Base-by-base conservation (phyloP, 2,797 vertebrate species). In the Eurystomus glaucurus region DNA sequence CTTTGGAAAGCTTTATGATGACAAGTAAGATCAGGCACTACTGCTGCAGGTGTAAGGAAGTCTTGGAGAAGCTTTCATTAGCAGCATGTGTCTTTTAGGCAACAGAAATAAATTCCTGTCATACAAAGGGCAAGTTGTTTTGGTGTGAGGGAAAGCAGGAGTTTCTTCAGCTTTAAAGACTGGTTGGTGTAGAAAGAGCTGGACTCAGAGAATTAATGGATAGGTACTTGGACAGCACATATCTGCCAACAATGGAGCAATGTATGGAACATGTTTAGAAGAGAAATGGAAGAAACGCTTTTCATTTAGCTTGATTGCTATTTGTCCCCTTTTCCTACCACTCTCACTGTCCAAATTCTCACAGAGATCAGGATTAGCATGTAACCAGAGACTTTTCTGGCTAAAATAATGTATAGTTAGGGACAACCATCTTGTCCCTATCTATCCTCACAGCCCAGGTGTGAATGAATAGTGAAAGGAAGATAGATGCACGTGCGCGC, bases 11-110 rank as follows among this genome's bases (percentile, higher is more conserved):
- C 16, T 62, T 33, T 76, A 6, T 14, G 19, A 11, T 28, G 23
- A 41, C 15, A 29, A 5, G 0, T n/a, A 58, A 75, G 39, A 51
- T 33, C 22, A 51, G 48, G 23, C 62, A 10, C 11, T 48, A 14
- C 19, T 10, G 9, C 52, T 88, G 60, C 23, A 55, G 45, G 13
- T 39, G 21, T 41, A 29, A 35, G 28, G 29, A 71, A 9, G 14
- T 11, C 31, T 29, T 18, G 14, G 17, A 84, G 72, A 78, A 71
- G 11, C 6, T 85, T 78, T 81, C 8, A 9, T 37, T 84, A 61
- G 21, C 28, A 78, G 7, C 0, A 0, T 11, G 14, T 14, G 2
- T 43, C 16, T 18, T 64, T 88, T 41, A 76, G 52, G 65, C 20
- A 37, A 28, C 9, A 26, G 48, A 84, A 43, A 43, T 6, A 5